Conservation (phyloP, 2,888 invertebrate genomes). For the Cyclophora punctaria region DNA sequence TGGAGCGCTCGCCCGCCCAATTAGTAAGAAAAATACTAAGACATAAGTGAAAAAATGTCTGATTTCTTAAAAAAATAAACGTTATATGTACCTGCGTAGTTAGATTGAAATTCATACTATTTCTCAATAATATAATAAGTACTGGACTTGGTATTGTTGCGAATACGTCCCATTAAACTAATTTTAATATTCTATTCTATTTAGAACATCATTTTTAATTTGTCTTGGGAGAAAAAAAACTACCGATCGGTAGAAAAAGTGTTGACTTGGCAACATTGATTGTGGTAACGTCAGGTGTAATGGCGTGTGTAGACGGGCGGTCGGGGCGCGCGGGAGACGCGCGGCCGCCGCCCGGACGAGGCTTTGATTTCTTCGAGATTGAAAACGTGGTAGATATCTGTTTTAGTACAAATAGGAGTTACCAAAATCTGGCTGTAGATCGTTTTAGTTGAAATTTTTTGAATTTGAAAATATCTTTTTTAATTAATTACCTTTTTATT, state of each 20-base stretch:
- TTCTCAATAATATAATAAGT: constrained; percentile 23
- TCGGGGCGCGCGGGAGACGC: neutral
- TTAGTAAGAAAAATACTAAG: constrained; percentile 29
- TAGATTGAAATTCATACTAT: constrained; percentile 65
- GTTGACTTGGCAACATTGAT: neutral
- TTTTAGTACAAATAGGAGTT: constrained; percentile 42
- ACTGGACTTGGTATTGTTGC: constrained; percentile 56
- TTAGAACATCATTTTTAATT: too few species aligned
- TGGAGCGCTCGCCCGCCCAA: constrained; percentile 30
- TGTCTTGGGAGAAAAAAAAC: too few species aligned
- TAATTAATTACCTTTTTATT: constrained; percentile 2
- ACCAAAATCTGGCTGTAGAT: constrained; percentile 47
- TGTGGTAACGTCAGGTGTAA: neutral
- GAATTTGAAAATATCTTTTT: constrained; percentile 4
- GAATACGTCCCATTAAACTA: constrained; percentile 14
- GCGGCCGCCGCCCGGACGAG: neutral
- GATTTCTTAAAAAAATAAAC: constrained; percentile 32
- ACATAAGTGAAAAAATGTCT: constrained; percentile 59
- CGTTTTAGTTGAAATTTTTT: constrained; percentile 6
- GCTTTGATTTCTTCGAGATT: neutral
- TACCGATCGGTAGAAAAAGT: neutral
- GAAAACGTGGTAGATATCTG: constrained; percentile 15
- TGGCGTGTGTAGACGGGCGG: neutral
- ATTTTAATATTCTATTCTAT: too few species aligned
- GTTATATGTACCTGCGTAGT: constrained; percentile 66